phyloP scores from a whole-genome alignment of 2,797 vertebrate genomes.

The Taeniopygia guttata region DNA sequence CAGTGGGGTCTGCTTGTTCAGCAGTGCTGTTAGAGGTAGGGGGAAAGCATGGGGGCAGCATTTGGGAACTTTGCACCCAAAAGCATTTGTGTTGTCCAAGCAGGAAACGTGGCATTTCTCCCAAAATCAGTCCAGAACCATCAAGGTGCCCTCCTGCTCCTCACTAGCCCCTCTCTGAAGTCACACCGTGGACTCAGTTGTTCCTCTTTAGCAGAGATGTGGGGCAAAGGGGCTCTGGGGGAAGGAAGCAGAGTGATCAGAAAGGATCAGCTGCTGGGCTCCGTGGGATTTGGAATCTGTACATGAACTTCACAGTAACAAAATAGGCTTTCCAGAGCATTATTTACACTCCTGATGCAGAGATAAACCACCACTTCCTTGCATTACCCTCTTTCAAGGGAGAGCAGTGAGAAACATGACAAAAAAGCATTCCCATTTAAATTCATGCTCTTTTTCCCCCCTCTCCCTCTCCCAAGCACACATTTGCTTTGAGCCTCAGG shows the following conservation, averaged over 20 bases:
- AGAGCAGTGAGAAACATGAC: constrained; percentile 40
- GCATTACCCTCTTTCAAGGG: constrained; percentile 14
- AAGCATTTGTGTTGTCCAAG: accelerated
- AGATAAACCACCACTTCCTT: constrained; percentile 37
- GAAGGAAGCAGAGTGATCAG: background rate
- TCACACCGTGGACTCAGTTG: background rate
- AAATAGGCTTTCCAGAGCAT: background rate
- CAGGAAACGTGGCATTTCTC: background rate
- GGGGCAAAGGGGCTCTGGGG: background rate
- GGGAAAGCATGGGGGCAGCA: accelerated
- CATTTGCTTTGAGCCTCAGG: constrained; percentile 53
- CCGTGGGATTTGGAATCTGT: background rate
- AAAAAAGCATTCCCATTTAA: constrained; percentile 53
- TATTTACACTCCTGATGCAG: constrained; percentile 18
- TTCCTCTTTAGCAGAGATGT: background rate
- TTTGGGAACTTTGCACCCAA: background rate
- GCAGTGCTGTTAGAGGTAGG: background rate
- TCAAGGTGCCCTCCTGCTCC: background rate
- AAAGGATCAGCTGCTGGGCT: background rate
- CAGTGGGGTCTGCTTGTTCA: background rate
- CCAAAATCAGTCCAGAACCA: background rate
- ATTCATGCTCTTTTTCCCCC: background rate
- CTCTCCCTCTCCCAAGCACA: background rate
- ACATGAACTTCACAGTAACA: background rate
- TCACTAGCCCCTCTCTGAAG: background rate